Evolutionary conservation across 1,140 invertebrate genomes (phyloP).

Genomic region (Melipona quadrifasciata): DNA sequence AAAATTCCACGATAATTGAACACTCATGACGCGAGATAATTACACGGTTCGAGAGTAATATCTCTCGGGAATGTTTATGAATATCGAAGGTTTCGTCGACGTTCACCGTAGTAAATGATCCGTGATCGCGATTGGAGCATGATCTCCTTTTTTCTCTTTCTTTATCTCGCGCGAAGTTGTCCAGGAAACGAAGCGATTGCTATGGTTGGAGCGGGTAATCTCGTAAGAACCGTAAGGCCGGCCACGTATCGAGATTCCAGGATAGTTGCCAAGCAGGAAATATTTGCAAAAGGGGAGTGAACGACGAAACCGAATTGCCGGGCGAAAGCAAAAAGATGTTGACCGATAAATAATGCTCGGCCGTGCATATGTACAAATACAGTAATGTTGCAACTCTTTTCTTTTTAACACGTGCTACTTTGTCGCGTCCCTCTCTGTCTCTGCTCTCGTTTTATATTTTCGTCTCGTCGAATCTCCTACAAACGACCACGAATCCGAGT

Average conservation of each 20-base stretch:
- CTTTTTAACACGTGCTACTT: no score
- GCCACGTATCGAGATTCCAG: slow-evolving; percentile 10
- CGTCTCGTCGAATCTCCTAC: no score
- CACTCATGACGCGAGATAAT: no score
- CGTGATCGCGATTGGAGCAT: no score
- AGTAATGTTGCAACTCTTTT: no score
- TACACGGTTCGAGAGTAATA: not conserved
- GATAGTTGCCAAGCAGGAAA: slow-evolving; percentile 22
- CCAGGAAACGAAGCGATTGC: slow-evolving; percentile 10
- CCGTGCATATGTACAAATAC: no score
- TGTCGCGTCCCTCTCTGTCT: no score
- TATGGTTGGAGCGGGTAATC: not conserved
- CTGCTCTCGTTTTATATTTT: no score
- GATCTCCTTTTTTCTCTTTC: not conserved
- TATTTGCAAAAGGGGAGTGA: not conserved
- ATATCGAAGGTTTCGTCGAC: not conserved
- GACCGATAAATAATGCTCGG: not conserved
- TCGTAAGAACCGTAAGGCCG: slow-evolving; percentile 5
- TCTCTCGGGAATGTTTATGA: not conserved
- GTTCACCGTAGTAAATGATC: not conserved
- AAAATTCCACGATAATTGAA: no score
- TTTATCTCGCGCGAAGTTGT: not conserved
- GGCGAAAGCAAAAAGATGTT: slow-evolving; percentile 1
- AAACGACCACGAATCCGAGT: no score
- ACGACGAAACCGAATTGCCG: slow-evolving; percentile 4